Base-by-base conservation (phyloP, 2,113 vertebrate genomes). In the Vidua chalybeata region DNA sequence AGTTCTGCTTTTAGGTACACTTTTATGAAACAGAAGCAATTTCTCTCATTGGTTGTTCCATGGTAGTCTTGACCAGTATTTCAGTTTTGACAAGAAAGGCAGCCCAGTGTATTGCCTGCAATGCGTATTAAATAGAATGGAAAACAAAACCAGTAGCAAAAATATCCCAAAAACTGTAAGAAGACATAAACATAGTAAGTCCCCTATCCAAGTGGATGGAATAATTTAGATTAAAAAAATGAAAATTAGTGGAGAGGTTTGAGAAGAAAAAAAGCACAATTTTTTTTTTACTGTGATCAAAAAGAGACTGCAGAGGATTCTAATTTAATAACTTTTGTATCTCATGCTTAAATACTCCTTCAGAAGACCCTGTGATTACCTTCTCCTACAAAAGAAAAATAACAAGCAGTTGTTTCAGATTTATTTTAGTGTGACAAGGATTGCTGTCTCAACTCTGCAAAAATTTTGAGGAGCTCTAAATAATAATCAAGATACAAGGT, bases 401-500 rank as follows among this genome's bases (percentile, higher is more conserved):
- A 62, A 41, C 27, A 55, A 75, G 21, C 20, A 66, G 6, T 23
- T 79, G 4, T 54, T 73, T 87, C 41, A 71, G 16, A 26, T 94
- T 90, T 90, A 41, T 78, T 92, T 90, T 35, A 24, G 4, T 45
- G 27, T 90, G 64, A 79, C n/a, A 75, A 72, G 7, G 6, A 54
- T 68, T 82, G 13, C 7, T 79, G 31, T 31, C 37, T 30, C 62
- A 62, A 49, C 23, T 37, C 6, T 33, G 24, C 18, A 48, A 63
- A 84, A 61, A 71, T 83, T 93, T 86, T 88, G 22, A 59, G 55
- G 37, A 87, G 51, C 58, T 84, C 58, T 39, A 54, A 94, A 80
- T 73, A 91, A 81, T 84, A 87, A 69, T 67, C 3, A 11, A 87
- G 61, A 48, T 58, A 41, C 24, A 73, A 71, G 20, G 5, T 56